Percentiles rank a stretch among this genome's conserved stretches.
Conservation (phyloP, 2,113 vertebrate species). For the Sprattus sprattus region DNA sequence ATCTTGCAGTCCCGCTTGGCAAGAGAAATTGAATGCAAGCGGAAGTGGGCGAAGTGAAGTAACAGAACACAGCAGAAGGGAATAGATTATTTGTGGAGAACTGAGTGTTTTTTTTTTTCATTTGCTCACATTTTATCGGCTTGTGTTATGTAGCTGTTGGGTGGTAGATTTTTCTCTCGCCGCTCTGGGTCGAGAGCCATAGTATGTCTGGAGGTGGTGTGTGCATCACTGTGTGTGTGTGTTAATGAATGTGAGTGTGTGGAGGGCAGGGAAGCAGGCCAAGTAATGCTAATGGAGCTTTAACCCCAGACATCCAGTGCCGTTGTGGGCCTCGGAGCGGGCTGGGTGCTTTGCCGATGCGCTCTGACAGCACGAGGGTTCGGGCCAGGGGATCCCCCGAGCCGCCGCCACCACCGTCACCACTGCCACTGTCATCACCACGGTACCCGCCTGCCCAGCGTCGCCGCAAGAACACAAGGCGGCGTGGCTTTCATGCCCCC, state of each 20-base stretch:
- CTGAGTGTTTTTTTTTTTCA: background rate
- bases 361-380: background rate
- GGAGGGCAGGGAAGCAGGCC: background rate
- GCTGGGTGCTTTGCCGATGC: background rate
- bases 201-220: conserved; percentile 11
- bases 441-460: background rate
- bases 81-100: background rate
- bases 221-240: background rate
- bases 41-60: too few species aligned
- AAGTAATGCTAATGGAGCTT: conserved; percentile 23
- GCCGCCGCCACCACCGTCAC: background rate
- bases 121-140: background rate
- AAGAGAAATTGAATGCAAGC: background rate
- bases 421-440: background rate
- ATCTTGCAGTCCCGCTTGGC: background rate
- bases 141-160: conserved; percentile 14
- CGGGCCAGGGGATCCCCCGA: background rate
- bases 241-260: background rate
- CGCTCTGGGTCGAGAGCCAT: background rate
- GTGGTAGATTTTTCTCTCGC: background rate
- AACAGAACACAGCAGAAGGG: background rate
- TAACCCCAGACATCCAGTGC: background rate
- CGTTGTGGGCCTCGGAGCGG: background rate
- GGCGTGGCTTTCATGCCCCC: background rate
- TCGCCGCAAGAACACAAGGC: background rate